phyloP scores from a whole-genome alignment of 2,888 invertebrate genomes.

The Ecliptopera silaceata region DNA sequence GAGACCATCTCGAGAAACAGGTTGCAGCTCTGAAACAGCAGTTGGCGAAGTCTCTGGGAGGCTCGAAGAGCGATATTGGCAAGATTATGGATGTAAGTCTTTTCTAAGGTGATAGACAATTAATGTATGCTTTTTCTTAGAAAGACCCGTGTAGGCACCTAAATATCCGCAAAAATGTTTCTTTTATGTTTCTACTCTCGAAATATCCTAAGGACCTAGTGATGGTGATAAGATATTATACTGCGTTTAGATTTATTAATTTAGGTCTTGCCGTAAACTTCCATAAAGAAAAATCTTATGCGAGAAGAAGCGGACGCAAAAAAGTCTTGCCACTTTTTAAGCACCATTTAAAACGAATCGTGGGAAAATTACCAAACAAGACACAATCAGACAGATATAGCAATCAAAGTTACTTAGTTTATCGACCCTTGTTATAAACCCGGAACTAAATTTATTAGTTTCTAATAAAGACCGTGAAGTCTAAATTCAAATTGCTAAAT shows the following conservation, averaged over 20 bases:
- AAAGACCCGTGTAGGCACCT: no score
- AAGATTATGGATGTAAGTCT: constrained; percentile 85
- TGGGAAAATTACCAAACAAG: constrained; percentile 3
- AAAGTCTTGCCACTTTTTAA: no score
- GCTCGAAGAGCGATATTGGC: constrained; percentile 81
- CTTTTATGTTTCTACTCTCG: no score
- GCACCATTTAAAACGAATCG: background rate
- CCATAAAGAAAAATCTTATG: no score
- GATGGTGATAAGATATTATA: no score
- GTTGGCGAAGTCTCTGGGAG: constrained; percentile 63
- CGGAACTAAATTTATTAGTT: constrained; percentile 23
- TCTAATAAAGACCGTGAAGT: constrained; percentile 29
- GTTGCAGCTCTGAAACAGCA: constrained; percentile 65
- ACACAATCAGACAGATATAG: constrained; percentile 13
- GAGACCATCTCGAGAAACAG: constrained; percentile 90
- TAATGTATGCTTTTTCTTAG: no score
- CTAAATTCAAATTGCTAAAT: constrained; percentile 2
- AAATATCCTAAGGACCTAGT: no score
- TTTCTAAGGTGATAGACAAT: background rate
- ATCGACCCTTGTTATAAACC: constrained; percentile 23
- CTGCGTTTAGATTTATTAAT: no score
- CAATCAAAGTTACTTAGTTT: constrained; percentile 25
- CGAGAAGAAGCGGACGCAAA: no score
- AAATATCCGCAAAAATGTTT: no score
- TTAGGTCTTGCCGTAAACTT: no score